phyloP scores from a whole-genome alignment of 2,888 invertebrate genomes.

The Cosmia trapezina region DNA sequence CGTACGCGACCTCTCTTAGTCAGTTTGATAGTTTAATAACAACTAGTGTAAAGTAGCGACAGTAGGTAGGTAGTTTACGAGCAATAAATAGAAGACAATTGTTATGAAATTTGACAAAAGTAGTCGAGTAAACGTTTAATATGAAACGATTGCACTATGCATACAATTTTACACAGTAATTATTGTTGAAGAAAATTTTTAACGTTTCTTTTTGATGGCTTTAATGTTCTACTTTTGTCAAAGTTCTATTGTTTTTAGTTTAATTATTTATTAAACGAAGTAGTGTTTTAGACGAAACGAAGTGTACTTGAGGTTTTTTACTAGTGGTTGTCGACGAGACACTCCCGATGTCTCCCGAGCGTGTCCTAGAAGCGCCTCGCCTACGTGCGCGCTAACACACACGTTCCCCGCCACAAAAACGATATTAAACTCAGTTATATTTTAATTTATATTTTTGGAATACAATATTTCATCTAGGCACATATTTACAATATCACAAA shows the following conservation, averaged over 20 bases:
- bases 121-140: constrained; percentile 67
- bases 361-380: constrained; percentile 2
- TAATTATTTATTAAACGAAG: constrained; percentile 72
- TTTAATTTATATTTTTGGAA: constrained; percentile 77
- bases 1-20: constrained; percentile 66
- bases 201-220: constrained; percentile 72
- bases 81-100: constrained; percentile 86
- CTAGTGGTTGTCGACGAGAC: constrained; percentile 59
- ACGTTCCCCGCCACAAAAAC: constrained; percentile 25
- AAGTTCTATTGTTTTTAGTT: constrained; percentile 77
- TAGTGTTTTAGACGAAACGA: constrained; percentile 75
- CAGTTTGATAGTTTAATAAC: constrained; percentile 68
- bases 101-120: constrained; percentile 83
- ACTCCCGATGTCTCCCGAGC: constrained; percentile 24
- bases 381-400: constrained; percentile 14
- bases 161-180: constrained; percentile 67
- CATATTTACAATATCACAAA: constrained; percentile 69
- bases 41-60: constrained; percentile 73
- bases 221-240: constrained; percentile 81
- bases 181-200: constrained; percentile 68
- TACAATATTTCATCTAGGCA: constrained; percentile 65
- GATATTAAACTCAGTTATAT: constrained; percentile 48
- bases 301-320: constrained; percentile 79
- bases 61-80: constrained; percentile 85
- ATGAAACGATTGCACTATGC: constrained; percentile 60